Percentiles rank a stretch among this genome's conserved stretches.
These are phyloP conservation scores for Neofelis nebulosa DNA, from an alignment of 2,113 vertebrate species.

Conservation along the genomic window DNA sequence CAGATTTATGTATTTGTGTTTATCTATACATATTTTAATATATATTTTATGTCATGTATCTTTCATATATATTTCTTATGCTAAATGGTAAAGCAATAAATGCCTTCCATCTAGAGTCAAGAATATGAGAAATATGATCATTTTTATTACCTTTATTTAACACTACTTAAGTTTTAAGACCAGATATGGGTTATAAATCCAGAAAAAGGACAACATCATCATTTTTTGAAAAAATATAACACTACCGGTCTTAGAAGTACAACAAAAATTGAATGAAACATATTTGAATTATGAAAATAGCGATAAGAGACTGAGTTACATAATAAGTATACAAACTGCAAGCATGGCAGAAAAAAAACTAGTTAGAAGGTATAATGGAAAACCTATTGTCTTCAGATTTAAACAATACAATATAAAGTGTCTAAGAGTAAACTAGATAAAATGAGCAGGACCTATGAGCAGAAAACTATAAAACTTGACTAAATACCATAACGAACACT, in stretches of 20 bases:
- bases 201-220: not conserved
- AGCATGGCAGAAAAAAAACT: conserved; percentile 28
- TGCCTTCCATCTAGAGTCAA: not conserved
- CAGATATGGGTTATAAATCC: not conserved
- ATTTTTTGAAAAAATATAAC: not conserved
- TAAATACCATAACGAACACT: not conserved
- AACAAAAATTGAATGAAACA: not conserved
- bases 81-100: not conserved
- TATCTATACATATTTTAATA: not conserved
- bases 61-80: not conserved
- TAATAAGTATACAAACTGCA: not conserved
- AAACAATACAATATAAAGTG: conserved; percentile 13
- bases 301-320: not conserved
- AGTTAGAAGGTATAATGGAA: not conserved
- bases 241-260: not conserved
- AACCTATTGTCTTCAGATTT: not conserved
- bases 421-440: not conserved
- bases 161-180: not conserved
- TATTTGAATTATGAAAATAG: conserved; percentile 13
- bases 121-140: not conserved
- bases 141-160: not conserved
- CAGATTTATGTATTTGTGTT: not conserved
- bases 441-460: not conserved
- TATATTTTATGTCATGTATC: not conserved
- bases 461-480: conserved; percentile 32